Base-by-base conservation (phyloP, 2,888 invertebrate species). In the Toxonevra muliebris region DNA sequence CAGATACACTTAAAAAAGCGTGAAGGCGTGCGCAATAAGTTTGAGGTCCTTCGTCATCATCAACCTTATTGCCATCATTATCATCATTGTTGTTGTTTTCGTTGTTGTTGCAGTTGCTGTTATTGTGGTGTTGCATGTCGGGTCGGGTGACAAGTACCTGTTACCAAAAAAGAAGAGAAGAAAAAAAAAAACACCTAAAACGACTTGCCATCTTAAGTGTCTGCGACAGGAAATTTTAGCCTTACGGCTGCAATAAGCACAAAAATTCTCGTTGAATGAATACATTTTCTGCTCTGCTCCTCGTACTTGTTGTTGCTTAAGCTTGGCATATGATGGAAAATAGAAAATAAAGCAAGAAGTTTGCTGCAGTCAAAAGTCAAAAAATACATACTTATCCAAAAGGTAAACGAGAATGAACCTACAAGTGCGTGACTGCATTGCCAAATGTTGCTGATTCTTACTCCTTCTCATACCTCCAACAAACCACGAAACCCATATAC, bases 391-490 rank as follows among this genome's bases (percentile, higher is more conserved):
- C 12, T 3, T n/a, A n/a, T 3, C 13, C 2, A 48, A 48, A 48
- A n/a, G 48, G 15, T 48, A 15, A 48, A 48, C 48, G 15, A 48
- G 15, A 15, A 15, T n/a, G 13, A 30, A 15, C 12, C 15, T 2
- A 48, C 48, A 48, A 48, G 15, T 48, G 48, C 48, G 48, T 48
- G 48, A 48, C 48, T 48, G 48, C 48, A 48, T 12, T 48, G 12
- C 13, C 15, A 15, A 48, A 48, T 48, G 15, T 48, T 48, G 4
- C 30, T 7, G 30, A 30, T 48, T 48, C 12, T 8, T 48, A 48
- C 15, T 3, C 48, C 15, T 48, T 8, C 48, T 48, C 15, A 30
- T 30, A 30, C 7, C 7, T 2, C 30, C 30, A 30, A 2, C 30
- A 30, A 2, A 30, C 30, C 30, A 30, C n/a, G n/a, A 30, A 30